Evolutionary conservation across 2,797 vertebrate genomes (phyloP).

Genomic region (Syndactyla subalaris): DNA sequence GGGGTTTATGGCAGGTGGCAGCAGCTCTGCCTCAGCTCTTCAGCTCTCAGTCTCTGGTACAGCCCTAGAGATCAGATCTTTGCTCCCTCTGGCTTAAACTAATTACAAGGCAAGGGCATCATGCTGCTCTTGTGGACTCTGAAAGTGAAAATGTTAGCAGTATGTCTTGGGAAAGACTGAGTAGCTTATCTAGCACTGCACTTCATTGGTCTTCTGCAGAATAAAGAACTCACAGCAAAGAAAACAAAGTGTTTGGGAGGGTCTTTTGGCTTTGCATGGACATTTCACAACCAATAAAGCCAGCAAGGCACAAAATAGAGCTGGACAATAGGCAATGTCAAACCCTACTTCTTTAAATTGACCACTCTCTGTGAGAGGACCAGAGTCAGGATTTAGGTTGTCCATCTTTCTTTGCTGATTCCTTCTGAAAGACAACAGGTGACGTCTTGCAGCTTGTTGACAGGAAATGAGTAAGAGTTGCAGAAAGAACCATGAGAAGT

Average conservation of each 20-base stretch:
- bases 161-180: neutral
- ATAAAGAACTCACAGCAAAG: neutral
- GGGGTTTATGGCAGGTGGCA: too few relatives aligned
- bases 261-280: neutral
- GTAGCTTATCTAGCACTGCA: neutral
- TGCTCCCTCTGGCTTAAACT: neutral
- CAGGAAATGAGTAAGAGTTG: neutral
- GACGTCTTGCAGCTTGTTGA: neutral
- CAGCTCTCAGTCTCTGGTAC: neutral
- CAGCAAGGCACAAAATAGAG: neutral
- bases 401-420: neutral
- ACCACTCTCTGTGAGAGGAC: neutral
- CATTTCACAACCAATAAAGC: neutral
- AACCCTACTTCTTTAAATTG: rapidly evolving
- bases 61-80: neutral
- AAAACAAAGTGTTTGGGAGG: neutral
- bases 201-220: neutral
- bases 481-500: neutral
- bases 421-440: neutral
- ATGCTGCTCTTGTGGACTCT: neutral
- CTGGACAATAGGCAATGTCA: neutral
- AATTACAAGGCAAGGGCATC: slow-evolving; percentile 12
- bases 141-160: rapidly evolving
- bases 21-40: neutral
- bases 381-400: neutral